These are phyloP conservation scores for Oncorhynchus clarkii DNA, from an alignment of 2,113 vertebrate genomes.

Conservation along the genomic window DNA sequence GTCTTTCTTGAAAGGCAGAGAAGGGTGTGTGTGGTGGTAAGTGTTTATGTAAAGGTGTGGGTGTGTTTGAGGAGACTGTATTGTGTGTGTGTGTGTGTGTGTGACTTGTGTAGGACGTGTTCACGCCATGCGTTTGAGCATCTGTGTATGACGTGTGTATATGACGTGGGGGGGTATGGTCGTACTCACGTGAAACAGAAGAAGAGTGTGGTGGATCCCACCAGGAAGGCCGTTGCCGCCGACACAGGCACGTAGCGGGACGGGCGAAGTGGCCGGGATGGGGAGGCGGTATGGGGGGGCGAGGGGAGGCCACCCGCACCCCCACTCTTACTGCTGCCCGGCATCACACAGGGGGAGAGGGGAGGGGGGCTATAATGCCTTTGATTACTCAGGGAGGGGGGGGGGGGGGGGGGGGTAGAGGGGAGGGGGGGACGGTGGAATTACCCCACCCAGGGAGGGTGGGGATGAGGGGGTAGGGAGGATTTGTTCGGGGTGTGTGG, in stretches of 20 bases:
- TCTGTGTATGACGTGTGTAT: neutral
- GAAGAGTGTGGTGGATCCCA: conserved; percentile 96
- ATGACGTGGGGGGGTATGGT: neutral
- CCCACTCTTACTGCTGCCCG: conserved; percentile 69
- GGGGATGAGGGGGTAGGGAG: neutral
- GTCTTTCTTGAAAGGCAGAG: no score
- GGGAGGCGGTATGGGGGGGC: conserved; percentile 65
- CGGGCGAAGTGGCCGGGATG: conserved; percentile 79
- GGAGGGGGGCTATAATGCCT: neutral
- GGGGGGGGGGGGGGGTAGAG: conserved; percentile 17
- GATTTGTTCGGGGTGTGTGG: neutral
- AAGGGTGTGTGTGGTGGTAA: neutral
- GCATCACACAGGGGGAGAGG: conserved; percentile 58
- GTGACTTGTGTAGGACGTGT: neutral
- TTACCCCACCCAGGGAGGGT: neutral
- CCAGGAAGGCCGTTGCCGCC: conserved; percentile 92
- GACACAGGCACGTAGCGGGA: conserved; percentile 95
- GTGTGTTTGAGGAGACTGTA: neutral
- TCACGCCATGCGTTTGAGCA: no score
- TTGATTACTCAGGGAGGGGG: conserved; percentile 18
- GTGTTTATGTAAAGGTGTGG: neutral
- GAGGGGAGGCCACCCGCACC: conserved; percentile 70
- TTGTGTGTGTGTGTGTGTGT: no score
- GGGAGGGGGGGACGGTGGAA: neutral
- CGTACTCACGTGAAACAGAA: conserved; percentile 97